A percentile compares a stretch with the other conserved stretches of the same genome.
Conservation (phyloP, 2,888 invertebrate genomes). For the Microctonus aethiopoides region DNA sequence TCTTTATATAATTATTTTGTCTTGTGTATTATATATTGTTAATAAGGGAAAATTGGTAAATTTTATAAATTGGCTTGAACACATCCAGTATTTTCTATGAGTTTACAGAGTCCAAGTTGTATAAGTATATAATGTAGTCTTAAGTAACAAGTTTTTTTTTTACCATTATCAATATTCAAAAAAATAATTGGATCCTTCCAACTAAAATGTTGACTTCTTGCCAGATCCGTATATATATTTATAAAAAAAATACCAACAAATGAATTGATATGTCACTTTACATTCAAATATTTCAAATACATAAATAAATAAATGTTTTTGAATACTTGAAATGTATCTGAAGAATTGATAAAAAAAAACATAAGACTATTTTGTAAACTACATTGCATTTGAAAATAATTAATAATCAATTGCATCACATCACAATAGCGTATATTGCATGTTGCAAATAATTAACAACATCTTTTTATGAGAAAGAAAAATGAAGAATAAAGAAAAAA, state of each 20-base stretch:
- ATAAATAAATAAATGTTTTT: too few relatives aligned
- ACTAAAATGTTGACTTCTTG: background rate
- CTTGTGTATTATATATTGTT: conserved; percentile 27
- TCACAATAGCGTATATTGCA: conserved; percentile 7
- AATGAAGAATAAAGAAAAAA: too few relatives aligned
- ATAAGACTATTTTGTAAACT: background rate
- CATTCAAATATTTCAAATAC: too few relatives aligned
- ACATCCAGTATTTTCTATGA: background rate
- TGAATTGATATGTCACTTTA: too few relatives aligned
- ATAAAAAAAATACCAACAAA: background rate
- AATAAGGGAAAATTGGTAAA: background rate
- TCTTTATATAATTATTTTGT: conserved; percentile 19
- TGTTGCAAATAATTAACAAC: conserved; percentile 47
- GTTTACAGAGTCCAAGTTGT: background rate
- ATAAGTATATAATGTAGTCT: background rate
- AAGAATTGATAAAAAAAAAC: too few relatives aligned
- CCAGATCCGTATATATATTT: background rate
- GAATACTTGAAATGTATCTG: too few relatives aligned
- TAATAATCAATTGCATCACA: conserved; percentile 16
- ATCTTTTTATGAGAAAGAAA: conserved; percentile 47
- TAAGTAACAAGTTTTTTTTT: background rate
- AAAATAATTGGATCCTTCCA: background rate
- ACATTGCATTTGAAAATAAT: conserved; percentile 34
- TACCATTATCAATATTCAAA: background rate
- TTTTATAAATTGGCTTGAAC: background rate